These are phyloP conservation scores for Notiomystis cincta DNA, from an alignment of 2,113 vertebrate species.

Conservation along the genomic window DNA sequence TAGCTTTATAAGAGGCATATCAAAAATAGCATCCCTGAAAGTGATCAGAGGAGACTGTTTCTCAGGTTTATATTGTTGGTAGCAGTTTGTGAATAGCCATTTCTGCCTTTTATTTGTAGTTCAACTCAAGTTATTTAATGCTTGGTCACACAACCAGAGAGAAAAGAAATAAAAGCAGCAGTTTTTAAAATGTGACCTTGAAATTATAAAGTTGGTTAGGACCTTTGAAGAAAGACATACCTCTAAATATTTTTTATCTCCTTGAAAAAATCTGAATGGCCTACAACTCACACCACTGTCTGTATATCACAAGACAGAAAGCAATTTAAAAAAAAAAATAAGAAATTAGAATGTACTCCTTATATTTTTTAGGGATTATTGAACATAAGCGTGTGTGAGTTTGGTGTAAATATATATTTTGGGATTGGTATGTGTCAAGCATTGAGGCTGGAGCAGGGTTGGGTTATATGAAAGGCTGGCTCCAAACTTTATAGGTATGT, in stretches of 20 bases:
- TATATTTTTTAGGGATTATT: neutral
- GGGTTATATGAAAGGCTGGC: neutral
- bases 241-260: neutral
- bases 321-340: neutral
- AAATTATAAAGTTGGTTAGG: neutral
- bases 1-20: neutral
- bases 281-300: neutral
- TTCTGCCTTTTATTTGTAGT: neutral
- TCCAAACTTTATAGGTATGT: neutral
- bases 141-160: neutral
- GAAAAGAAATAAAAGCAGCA: neutral
- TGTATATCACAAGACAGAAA: neutral
- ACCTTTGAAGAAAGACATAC: neutral
- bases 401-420: neutral
- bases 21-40: neutral
- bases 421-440: neutral
- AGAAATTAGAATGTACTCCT: neutral
- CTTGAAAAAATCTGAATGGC: neutral
- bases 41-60: neutral
- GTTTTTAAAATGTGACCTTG: neutral
- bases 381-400: neutral
- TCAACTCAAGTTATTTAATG: neutral
- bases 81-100: neutral
- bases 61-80: neutral
- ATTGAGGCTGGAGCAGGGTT: neutral